Conservation (phyloP, 2,113 vertebrate species). For the Hippoglossus stenolepis region DNA sequence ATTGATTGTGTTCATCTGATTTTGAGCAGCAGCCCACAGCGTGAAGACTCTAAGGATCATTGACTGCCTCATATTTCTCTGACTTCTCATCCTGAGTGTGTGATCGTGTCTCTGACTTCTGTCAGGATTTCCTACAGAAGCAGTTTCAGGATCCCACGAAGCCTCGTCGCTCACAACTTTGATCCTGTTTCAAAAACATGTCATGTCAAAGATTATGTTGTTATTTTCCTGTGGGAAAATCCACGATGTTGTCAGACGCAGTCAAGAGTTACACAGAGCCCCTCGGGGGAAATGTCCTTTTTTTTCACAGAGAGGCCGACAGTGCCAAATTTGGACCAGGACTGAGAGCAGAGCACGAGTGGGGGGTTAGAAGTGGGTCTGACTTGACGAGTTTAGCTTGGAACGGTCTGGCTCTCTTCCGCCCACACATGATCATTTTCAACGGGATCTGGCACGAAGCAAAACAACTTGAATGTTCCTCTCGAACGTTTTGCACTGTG, state of each 20-base stretch:
- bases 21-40: no score
- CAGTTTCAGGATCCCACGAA: conserved; percentile 34
- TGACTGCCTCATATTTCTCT: neutral
- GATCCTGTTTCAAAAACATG: conserved; percentile 57
- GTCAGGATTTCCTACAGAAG: neutral
- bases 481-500: no score
- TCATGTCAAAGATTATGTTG: conserved; percentile 77
- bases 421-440: neutral
- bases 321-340: conserved; percentile 88
- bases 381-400: conserved; percentile 44
- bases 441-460: no score
- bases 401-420: conserved; percentile 9
- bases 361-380: neutral
- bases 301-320: conserved; percentile 86
- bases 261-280: conserved; percentile 33
- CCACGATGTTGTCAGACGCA: conserved; percentile 82
- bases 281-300: conserved; percentile 77
- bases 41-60: neutral
- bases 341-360: conserved; percentile 28
- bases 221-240: conserved; percentile 91
- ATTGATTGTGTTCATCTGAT: no score
- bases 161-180: conserved; percentile 34
- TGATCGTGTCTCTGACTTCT: no score
- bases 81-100: neutral
- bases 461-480: no score